Conservation (phyloP, 2,888 invertebrate species). For the Synanthedon formicaeformis region DNA sequence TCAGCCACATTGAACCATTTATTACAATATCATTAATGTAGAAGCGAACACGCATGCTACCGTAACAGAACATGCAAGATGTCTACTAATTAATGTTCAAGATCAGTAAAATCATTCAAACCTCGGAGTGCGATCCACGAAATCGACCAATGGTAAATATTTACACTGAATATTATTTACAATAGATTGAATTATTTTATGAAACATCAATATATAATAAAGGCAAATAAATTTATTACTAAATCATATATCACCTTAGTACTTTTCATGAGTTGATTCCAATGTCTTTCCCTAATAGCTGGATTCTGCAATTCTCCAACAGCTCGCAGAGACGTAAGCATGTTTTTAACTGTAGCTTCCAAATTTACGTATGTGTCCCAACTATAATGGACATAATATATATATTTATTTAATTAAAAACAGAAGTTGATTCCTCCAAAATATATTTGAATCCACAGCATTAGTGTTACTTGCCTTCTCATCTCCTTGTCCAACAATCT, state of each 20-base stretch:
- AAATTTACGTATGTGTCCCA: slow-evolving; percentile 93
- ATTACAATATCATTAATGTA: slow-evolving; percentile 14
- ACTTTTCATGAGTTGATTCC: slow-evolving; percentile 96
- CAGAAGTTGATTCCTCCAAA: no score
- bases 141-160: slow-evolving; percentile 19
- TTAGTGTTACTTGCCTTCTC: slow-evolving; percentile 65
- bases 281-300: slow-evolving; percentile 94
- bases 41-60: slow-evolving; percentile 20
- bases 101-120: slow-evolving; percentile 2
- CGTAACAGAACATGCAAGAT: not conserved
- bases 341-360: slow-evolving; percentile 95
- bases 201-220: slow-evolving; percentile 8
- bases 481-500: slow-evolving; percentile 94
- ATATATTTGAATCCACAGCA: not conserved
- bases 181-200: slow-evolving; percentile 8
- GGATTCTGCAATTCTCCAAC: slow-evolving; percentile 97
- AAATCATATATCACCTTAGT: slow-evolving; percentile 78
- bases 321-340: slow-evolving; percentile 93
- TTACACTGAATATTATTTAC: slow-evolving; percentile 33
- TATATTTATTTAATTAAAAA: not conserved
- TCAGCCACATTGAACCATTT: slow-evolving; percentile 12
- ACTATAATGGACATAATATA: slow-evolving; percentile 19
- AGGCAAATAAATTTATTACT: not conserved
- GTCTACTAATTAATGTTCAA: not conserved
- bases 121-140: slow-evolving; percentile 19